These are phyloP conservation scores for Neolamprologus kungweensis DNA, from an alignment of 2,113 vertebrate species.

Conservation along the genomic window DNA sequence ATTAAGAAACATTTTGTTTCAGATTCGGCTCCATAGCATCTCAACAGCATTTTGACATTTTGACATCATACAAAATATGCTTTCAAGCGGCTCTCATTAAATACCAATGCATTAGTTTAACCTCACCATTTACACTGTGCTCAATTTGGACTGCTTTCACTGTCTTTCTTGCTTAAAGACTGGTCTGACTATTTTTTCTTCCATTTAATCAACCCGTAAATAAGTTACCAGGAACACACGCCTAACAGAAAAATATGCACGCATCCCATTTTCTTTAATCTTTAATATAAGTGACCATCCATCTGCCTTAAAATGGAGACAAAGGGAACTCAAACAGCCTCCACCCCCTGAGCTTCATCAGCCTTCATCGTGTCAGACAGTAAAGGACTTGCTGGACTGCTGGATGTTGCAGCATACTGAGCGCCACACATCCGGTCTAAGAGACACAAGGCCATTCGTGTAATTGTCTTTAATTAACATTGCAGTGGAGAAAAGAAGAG, in stretches of 20 bases:
- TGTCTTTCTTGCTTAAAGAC: neutral
- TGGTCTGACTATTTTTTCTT: neutral
- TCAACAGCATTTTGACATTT: neutral
- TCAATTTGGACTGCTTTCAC: neutral
- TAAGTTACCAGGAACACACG: neutral
- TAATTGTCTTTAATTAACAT: conserved; percentile 59
- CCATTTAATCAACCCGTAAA: neutral
- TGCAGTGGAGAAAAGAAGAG: neutral
- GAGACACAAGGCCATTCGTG: neutral
- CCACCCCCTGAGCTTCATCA: neutral
- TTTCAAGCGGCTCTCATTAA: neutral
- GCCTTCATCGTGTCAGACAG: neutral
- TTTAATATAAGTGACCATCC: neutral
- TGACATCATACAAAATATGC: neutral
- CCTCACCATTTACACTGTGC: neutral
- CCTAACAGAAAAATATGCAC: neutral
- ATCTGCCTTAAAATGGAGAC: neutral
- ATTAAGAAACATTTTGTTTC: neutral
- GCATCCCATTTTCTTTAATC: neutral
- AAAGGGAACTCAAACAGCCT: neutral
- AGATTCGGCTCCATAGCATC: neutral
- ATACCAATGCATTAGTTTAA: neutral
- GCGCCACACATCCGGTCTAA: neutral
- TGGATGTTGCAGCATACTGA: neutral
- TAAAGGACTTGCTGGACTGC: neutral